Evolutionary conservation across 2,797 vertebrate genomes (phyloP).

Genomic region (Orientallactaga sibirica): DNA sequence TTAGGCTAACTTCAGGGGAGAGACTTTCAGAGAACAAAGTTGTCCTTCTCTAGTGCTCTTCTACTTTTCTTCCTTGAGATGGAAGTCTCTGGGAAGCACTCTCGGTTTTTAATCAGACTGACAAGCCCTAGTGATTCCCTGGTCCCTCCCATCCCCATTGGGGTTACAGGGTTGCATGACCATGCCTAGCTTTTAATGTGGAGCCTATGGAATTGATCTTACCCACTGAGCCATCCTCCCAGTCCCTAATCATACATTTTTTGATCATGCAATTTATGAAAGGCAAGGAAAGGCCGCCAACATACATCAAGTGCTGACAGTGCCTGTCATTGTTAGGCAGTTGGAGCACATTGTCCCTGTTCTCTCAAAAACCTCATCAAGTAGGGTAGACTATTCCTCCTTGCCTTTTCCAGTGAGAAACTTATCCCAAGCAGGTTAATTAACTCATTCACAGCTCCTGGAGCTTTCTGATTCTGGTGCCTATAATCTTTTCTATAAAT

Average conservation of each 20-base stretch:
- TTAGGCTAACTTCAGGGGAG: conserved; percentile 13
- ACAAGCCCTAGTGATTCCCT: no score
- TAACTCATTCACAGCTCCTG: background rate
- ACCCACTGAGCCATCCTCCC: background rate
- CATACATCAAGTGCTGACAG: background rate
- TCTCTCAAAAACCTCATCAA: background rate
- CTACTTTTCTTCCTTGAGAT: no score
- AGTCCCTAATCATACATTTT: background rate
- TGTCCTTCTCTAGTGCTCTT: no score
- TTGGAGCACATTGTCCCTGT: background rate
- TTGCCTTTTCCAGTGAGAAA: conserved; percentile 23
- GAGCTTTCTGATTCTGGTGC: background rate
- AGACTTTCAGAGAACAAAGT: background rate
- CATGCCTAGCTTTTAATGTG: no score
- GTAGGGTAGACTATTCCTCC: background rate
- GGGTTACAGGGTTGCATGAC: no score
- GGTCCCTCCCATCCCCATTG: no score
- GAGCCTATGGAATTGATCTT: no score
- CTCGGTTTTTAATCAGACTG: no score
- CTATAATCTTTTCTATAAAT: background rate
- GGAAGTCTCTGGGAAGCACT: no score
- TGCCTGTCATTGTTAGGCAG: background rate
- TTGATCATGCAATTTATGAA: background rate
- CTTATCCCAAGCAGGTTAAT: background rate
- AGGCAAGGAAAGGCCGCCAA: background rate